Evolutionary conservation across 2,888 invertebrate species (phyloP).

Genomic region (Heliconius erato): DNA sequence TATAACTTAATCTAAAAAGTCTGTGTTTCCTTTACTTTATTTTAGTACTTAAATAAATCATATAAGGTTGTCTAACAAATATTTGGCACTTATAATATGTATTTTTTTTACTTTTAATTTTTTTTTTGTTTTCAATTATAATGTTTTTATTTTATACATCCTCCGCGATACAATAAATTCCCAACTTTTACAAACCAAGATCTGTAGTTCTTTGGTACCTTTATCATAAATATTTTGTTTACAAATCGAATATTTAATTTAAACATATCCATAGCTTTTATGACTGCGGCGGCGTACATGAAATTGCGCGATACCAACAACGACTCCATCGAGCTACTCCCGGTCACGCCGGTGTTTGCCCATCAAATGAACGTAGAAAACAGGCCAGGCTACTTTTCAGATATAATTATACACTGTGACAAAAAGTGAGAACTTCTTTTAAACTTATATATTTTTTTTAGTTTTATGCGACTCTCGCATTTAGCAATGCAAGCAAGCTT

Average conservation of each 20-base stretch:
- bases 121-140: background rate
- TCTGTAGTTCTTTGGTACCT: background rate
- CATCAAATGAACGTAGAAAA: constrained; percentile 85
- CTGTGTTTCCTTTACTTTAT: background rate
- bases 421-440: constrained; percentile 76
- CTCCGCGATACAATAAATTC: background rate
- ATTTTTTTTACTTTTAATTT: too few species aligned
- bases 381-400: constrained; percentile 86
- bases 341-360: constrained; percentile 85
- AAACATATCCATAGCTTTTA: constrained; percentile 78
- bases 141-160: background rate
- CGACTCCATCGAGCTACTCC: constrained; percentile 79
- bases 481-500: background rate
- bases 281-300: constrained; percentile 85
- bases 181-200: background rate
- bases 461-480: background rate
- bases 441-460: background rate
- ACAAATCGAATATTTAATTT: background rate
- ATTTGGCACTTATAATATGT: background rate
- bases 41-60: background rate
- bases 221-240: background rate
- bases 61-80: background rate
- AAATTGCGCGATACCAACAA: constrained; percentile 74
- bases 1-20: background rate
- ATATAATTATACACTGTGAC: constrained; percentile 86